phyloP scores from a whole-genome alignment of 2,113 vertebrate species.

The Cyphomyrus discorhynchus region DNA sequence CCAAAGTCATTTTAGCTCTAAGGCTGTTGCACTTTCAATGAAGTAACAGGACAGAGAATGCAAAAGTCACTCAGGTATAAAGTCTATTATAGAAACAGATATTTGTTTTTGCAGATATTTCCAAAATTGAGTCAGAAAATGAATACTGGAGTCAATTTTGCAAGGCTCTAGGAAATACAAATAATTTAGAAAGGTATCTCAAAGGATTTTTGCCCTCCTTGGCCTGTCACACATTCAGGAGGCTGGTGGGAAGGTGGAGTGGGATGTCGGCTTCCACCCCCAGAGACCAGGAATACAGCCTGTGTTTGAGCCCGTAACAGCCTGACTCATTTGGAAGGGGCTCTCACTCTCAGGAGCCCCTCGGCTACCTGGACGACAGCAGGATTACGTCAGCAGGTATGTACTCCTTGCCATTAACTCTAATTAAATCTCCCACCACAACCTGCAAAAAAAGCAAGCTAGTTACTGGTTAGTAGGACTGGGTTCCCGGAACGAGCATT shows the following conservation, averaged over 20 bases:
- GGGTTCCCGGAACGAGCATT: background rate
- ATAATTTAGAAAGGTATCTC: background rate
- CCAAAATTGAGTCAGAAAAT: background rate
- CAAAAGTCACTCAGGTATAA: background rate
- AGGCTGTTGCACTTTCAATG: constrained; percentile 34
- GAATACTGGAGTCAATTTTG: background rate
- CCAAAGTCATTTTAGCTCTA: constrained; percentile 28
- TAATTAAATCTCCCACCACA: constrained; percentile 84
- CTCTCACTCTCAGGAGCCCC: background rate
- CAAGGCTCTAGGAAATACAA: background rate
- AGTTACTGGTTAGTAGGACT: constrained; percentile 58
- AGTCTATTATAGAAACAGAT: background rate
- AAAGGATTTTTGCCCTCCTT: background rate
- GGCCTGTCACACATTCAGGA: background rate
- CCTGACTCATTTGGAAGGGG: background rate
- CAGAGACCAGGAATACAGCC: background rate
- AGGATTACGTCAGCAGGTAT: constrained; percentile 81
- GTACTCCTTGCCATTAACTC: constrained; percentile 81
- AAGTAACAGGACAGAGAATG: constrained; percentile 46
- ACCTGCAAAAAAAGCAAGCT: constrained; percentile 76
- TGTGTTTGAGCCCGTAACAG: background rate
- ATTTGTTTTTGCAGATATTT: background rate
- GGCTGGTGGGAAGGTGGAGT: background rate
- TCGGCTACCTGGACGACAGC: constrained; percentile 80
- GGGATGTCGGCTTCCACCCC: background rate